These are phyloP conservation scores for Odontamblyopus lacepedii DNA, from an alignment of 2,797 vertebrate genomes.

Conservation along the genomic window DNA sequence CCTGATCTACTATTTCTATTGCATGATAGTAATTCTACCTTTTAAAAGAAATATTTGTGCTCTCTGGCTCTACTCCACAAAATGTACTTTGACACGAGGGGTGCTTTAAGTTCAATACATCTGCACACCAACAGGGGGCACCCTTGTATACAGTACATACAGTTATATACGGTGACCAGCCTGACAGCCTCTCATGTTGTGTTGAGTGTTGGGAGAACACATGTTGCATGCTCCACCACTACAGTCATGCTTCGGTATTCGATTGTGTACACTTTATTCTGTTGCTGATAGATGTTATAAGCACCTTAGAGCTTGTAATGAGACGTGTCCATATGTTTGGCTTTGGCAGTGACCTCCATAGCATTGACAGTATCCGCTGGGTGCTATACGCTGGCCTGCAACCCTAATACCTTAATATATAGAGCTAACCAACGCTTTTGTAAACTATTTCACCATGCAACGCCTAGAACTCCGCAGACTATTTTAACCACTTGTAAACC, in stretches of 20 bases:
- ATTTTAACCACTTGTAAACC: background rate
- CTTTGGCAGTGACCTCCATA: background rate
- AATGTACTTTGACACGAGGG: background rate
- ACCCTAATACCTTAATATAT: background rate
- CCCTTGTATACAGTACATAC: background rate
- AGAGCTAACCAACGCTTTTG: too few species aligned
- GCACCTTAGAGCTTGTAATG: background rate
- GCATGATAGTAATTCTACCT: background rate
- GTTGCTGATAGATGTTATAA: background rate
- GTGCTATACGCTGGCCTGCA: background rate
- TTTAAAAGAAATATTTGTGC: background rate
- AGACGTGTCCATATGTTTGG: background rate
- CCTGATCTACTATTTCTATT: background rate
- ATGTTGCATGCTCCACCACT: background rate
- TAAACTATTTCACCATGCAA: background rate
- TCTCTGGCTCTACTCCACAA: background rate
- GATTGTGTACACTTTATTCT: background rate
- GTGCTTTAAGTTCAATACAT: background rate
- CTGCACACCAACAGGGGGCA: slow-evolving; percentile 4
- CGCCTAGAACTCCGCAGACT: background rate
- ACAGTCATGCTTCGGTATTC: background rate
- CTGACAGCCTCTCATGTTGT: background rate
- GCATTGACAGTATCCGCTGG: background rate
- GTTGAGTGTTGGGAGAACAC: background rate
- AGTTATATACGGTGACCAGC: background rate